Evolutionary conservation across 2,113 vertebrate genomes (phyloP).

Genomic region (Circaetus gallicus): DNA sequence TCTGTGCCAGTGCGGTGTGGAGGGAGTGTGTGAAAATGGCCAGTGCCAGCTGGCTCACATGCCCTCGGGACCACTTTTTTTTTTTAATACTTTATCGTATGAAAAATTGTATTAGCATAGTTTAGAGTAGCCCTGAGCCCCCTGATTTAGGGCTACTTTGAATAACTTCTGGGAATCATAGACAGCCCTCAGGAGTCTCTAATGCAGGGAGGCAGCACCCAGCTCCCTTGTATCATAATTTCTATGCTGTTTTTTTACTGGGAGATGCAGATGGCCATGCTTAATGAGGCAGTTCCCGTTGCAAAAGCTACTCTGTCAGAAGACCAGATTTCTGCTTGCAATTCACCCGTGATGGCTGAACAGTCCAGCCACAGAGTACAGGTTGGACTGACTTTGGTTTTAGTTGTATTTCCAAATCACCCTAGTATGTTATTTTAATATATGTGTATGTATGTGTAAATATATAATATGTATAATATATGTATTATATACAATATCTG

Average conservation of each 20-base stretch:
- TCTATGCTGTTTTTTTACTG: neutral
- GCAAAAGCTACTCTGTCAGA: neutral
- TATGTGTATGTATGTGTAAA: neutral
- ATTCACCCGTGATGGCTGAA: neutral
- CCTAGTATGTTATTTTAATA: neutral
- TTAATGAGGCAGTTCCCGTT: neutral
- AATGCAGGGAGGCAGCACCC: neutral
- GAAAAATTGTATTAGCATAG: neutral
- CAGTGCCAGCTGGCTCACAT: neutral
- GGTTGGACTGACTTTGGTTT: neutral
- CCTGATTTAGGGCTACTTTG: neutral
- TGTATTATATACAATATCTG: neutral
- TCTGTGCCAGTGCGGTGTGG: neutral
- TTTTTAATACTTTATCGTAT: neutral
- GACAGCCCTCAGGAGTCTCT: neutral
- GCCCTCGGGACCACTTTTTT: neutral
- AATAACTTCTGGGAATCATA: neutral
- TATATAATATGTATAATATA: neutral
- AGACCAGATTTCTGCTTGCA: neutral
- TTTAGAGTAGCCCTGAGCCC: neutral
- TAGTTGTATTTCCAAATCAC: neutral
- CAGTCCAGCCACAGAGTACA: neutral
- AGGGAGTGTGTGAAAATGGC: slow-evolving; percentile 16
- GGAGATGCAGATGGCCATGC: accelerated
- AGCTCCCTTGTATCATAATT: neutral